phyloP scores from a whole-genome alignment of 2,888 invertebrate species.

The Nebria salina region DNA sequence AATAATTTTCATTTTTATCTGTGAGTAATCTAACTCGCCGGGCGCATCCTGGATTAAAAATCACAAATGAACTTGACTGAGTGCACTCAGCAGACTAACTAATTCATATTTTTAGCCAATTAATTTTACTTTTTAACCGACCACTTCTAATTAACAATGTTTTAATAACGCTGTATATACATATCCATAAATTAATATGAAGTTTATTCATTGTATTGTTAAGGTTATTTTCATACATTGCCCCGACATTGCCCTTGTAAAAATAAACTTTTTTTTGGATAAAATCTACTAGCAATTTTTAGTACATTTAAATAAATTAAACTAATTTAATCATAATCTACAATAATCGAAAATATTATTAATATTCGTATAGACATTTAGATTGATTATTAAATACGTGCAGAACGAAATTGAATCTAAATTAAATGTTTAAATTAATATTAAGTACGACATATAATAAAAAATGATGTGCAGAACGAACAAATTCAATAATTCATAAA shows the following conservation, averaged over 20 bases:
- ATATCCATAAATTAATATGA: no score
- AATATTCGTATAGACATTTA: neutral
- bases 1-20: slow-evolving; percentile 33
- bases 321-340: no score
- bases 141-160: neutral
- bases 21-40: slow-evolving; percentile 33
- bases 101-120: slow-evolving; percentile 15
- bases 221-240: no score
- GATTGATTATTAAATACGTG: neutral
- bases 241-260: no score
- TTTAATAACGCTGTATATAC: no score
- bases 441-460: neutral
- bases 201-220: no score
- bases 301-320: no score
- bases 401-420: neutral
- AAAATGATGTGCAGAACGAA: neutral
- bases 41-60: slow-evolving; percentile 30
- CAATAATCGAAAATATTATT: no score
- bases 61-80: slow-evolving; percentile 9
- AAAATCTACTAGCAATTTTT: no score
- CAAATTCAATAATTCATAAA: neutral
- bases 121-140: slow-evolving; percentile 10
- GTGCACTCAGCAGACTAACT: slow-evolving; percentile 6
- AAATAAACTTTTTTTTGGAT: no score
- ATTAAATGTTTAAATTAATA: neutral